phyloP scores from a whole-genome alignment of 2,888 invertebrate genomes.

The Macrophya alboannulata region DNA sequence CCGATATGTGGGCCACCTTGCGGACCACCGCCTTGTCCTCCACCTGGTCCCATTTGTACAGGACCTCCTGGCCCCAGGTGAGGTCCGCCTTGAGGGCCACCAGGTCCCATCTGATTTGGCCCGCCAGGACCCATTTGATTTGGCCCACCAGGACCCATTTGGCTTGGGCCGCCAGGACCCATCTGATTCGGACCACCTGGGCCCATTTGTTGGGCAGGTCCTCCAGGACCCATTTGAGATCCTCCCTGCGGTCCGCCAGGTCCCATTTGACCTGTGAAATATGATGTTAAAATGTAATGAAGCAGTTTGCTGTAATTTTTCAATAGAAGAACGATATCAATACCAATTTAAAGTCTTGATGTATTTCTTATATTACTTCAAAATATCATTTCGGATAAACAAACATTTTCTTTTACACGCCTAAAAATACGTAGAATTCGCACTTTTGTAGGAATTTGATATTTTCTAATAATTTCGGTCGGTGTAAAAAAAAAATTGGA shows the following conservation, averaged over 20 bases:
- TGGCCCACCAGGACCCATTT: conserved; percentile 69
- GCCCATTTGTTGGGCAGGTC: conserved; percentile 65
- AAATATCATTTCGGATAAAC: not conserved
- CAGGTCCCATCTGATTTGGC: conserved; percentile 45
- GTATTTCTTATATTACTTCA: not conserved
- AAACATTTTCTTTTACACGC: conserved; percentile 52
- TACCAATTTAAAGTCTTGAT: not conserved
- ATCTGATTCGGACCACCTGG: conserved; percentile 62
- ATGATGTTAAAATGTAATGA: not conserved
- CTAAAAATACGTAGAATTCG: conserved; percentile 34
- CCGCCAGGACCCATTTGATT: conserved; percentile 49
- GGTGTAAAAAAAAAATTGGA: not conserved
- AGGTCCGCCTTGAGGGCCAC: conserved; percentile 57
- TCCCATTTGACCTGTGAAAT: conserved; percentile 53
- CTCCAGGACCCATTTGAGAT: conserved; percentile 66
- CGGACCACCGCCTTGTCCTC: conserved; percentile 67
- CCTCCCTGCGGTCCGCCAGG: conserved; percentile 67
- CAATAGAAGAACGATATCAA: not conserved
- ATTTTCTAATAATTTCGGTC: not conserved
- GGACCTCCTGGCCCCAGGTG: conserved; percentile 68
- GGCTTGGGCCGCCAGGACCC: conserved; percentile 71
- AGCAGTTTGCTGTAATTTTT: not conserved
- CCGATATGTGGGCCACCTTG: conserved; percentile 66
- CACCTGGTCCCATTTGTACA: conserved; percentile 74
- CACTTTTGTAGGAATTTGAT: conserved; percentile 58